Percentiles rank a stretch among this genome's conserved stretches.
Evolutionary conservation across 2,888 invertebrate species (phyloP).

Genomic region (Phasia obesa): DNA sequence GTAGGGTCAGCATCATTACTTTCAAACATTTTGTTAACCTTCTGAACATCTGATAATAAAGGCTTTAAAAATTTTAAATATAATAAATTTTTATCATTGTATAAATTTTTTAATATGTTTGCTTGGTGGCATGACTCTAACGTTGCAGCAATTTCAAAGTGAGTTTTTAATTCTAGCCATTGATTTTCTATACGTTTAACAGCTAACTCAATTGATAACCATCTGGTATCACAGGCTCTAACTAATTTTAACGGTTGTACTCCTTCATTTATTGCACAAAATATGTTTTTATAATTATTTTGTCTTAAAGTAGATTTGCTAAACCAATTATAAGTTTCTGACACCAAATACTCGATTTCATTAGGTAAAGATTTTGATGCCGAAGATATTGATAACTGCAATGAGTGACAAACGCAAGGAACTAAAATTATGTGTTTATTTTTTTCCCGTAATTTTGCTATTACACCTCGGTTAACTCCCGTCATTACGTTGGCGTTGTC

Average conservation of each 20-base stretch:
- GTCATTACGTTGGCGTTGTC: constrained; percentile 57
- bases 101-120: constrained; percentile 24
- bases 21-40: constrained; percentile 9
- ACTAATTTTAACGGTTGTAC: constrained; percentile 24
- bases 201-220: constrained; percentile 12
- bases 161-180: constrained; percentile 25
- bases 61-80: constrained; percentile 13
- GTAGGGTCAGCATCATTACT: not conserved
- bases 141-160: constrained; percentile 18
- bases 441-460: constrained; percentile 38
- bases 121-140: constrained; percentile 24
- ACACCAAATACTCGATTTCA: constrained; percentile 34
- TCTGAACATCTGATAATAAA: constrained; percentile 3
- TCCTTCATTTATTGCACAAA: constrained; percentile 25
- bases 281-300: constrained; percentile 38
- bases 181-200: constrained; percentile 27
- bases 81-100: too few species aligned
- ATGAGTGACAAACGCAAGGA: constrained; percentile 29
- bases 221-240: constrained; percentile 26
- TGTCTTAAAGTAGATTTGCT: constrained; percentile 27
- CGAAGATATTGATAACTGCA: constrained; percentile 18
- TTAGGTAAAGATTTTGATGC: constrained; percentile 21
- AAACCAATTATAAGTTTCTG: constrained; percentile 42
- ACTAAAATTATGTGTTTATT: constrained; percentile 23
- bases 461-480: constrained; percentile 50